Evolutionary conservation across 2,888 invertebrate genomes (phyloP).

Genomic region (Rhamnusium bicolor): DNA sequence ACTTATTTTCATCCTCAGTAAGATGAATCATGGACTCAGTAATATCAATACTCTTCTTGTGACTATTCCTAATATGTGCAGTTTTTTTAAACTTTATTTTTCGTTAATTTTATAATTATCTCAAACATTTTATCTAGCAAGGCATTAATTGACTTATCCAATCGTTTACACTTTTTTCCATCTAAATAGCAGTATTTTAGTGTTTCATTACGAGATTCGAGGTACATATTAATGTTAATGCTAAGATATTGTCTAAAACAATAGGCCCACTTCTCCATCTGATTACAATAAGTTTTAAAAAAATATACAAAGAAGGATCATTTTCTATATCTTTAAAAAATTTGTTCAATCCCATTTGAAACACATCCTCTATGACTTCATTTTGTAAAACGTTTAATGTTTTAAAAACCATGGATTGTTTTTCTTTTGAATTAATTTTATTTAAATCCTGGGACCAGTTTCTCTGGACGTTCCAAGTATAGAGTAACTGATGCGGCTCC

Average conservation of each 20-base stretch:
- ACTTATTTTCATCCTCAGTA: slow-evolving; percentile 18
- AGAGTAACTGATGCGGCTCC: slow-evolving; percentile 7
- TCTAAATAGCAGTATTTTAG: slow-evolving; percentile 54
- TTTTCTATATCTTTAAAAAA: slow-evolving; percentile 5
- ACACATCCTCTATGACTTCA: slow-evolving; percentile 31
- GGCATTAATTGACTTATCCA: slow-evolving; percentile 51
- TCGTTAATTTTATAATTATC: slow-evolving; percentile 42
- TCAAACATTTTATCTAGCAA: slow-evolving; percentile 54
- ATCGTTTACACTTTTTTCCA: slow-evolving; percentile 50
- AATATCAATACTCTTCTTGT: background rate
- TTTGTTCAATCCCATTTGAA: slow-evolving; percentile 18
- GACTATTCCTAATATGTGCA: slow-evolving; percentile 19
- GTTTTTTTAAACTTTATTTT: slow-evolving; percentile 32
- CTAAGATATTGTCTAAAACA: slow-evolving; percentile 43
- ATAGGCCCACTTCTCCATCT: slow-evolving; percentile 35
- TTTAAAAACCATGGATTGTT: slow-evolving; percentile 30
- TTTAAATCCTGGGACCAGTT: slow-evolving; percentile 30
- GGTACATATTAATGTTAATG: slow-evolving; percentile 56
- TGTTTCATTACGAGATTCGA: slow-evolving; percentile 52
- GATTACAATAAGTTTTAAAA: slow-evolving; percentile 24
- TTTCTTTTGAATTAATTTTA: slow-evolving; percentile 36
- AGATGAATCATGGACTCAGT: background rate
- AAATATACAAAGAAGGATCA: slow-evolving; percentile 37
- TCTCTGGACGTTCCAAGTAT: slow-evolving; percentile 21
- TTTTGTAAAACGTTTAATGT: slow-evolving; percentile 35